A percentile compares a stretch with the other conserved stretches of the same genome.
phyloP scores from a whole-genome alignment of 2,797 vertebrate genomes.

The Emys orbicularis region DNA sequence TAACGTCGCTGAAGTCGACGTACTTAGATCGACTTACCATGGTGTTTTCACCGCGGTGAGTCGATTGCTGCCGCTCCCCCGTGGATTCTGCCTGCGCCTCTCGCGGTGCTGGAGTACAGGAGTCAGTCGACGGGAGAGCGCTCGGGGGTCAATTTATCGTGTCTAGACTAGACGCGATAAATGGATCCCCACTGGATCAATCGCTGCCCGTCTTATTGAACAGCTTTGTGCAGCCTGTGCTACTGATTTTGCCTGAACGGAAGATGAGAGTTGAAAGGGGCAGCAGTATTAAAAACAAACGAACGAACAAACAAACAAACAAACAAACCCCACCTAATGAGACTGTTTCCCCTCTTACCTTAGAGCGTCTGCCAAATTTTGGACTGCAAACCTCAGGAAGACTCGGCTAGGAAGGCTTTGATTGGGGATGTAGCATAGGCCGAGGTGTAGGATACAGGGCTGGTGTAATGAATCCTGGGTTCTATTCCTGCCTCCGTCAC shows the following conservation, averaged over 20 bases:
- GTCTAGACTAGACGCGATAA: no score
- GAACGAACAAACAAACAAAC: constrained; percentile 38
- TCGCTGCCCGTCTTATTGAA: no score
- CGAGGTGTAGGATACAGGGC: not conserved
- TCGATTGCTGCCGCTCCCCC: no score
- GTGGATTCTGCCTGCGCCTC: no score
- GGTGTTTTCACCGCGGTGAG: no score
- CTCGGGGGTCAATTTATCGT: no score
- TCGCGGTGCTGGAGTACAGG: no score
- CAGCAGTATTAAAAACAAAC: constrained; percentile 63
- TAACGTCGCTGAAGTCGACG: no score
- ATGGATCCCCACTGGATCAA: no score
- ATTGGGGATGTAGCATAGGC: no score
- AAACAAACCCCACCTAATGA: constrained; percentile 37
- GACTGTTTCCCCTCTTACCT: constrained; percentile 34
- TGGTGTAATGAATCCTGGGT: not conserved
- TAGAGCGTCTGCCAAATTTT: constrained; percentile 41
- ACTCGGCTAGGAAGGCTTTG: not conserved
- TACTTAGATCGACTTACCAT: no score
- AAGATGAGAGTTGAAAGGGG: constrained; percentile 77
- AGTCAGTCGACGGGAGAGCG: no score
- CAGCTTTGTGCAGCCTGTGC: constrained; percentile 51
- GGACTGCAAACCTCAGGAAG: not conserved
- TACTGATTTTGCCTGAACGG: constrained; percentile 78
- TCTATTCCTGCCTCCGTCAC: not conserved